Percentiles rank a stretch among this genome's conserved stretches.
phyloP scores from a whole-genome alignment of 2,113 vertebrate genomes.

The Xerus inauris region DNA sequence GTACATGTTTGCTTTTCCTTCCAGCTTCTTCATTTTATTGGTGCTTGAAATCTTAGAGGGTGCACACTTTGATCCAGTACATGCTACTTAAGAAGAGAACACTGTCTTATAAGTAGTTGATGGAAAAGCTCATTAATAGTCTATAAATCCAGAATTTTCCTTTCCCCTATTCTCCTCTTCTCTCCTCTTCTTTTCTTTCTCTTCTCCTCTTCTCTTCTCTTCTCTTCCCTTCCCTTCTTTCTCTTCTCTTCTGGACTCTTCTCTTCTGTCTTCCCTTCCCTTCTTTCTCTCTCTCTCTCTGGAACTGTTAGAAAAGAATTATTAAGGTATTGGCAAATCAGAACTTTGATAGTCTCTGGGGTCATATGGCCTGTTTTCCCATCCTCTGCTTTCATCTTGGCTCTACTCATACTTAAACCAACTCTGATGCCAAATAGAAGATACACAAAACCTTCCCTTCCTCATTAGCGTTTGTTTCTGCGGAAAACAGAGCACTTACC shows the following conservation, averaged over 20 bases:
- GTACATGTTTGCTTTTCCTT: slow-evolving; percentile 33
- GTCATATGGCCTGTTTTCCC: neutral
- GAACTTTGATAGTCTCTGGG: neutral
- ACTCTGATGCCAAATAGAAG: neutral
- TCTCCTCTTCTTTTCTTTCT: no score
- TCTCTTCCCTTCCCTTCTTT: neutral
- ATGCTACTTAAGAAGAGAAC: slow-evolving; percentile 40
- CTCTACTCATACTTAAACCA: neutral
- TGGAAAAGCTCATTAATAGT: slow-evolving; percentile 57
- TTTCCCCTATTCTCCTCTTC: neutral
- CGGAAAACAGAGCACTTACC: neutral
- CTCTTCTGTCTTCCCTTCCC: neutral
- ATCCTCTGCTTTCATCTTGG: neutral
- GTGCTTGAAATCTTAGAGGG: neutral
- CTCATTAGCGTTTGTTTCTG: neutral
- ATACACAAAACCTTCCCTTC: neutral
- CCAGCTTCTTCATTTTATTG: slow-evolving; percentile 39
- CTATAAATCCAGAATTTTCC: neutral
- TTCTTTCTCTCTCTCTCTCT: neutral
- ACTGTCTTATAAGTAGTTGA: slow-evolving; percentile 25
- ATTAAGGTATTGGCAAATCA: neutral
- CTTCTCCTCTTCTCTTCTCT: neutral
- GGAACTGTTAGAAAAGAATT: neutral
- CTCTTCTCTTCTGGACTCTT: neutral
- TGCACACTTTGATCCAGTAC: neutral